These are phyloP conservation scores for Toxostoma redivivum DNA, from an alignment of 2,113 vertebrate species.

Conservation along the genomic window DNA sequence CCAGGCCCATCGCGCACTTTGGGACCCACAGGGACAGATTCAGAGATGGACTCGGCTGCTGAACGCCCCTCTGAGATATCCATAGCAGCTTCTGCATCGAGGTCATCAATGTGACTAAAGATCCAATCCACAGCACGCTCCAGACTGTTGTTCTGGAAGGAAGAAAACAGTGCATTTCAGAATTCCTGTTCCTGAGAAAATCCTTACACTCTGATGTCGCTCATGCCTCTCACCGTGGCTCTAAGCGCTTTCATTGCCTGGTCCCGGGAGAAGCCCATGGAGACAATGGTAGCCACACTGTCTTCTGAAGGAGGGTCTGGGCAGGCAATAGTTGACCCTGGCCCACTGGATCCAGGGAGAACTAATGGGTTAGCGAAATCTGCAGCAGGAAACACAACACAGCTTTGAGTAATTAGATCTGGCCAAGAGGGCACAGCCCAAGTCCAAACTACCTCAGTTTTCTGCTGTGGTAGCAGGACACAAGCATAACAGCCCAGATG, in stretches of 20 bases:
- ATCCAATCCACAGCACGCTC: conserved; percentile 98
- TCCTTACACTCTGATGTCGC: not conserved
- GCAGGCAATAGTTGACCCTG: conserved; percentile 80
- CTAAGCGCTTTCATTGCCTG: conserved; percentile 93
- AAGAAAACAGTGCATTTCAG: not conserved
- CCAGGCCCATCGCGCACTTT: conserved; percentile 92
- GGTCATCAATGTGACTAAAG: conserved; percentile 95
- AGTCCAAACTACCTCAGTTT: not conserved
- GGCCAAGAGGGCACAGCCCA: not conserved
- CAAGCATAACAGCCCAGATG: not conserved
- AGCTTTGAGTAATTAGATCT: not conserved
- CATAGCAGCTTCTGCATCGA: conserved; percentile 92
- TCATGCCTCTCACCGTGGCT: conserved; percentile 81
- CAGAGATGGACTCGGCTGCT: conserved; percentile 88
- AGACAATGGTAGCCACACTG: conserved; percentile 93
- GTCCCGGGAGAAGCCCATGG: conserved; percentile 98
- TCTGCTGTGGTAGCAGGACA: not conserved
- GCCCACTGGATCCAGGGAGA: conserved; percentile 88
- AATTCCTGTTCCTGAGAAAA: not conserved
- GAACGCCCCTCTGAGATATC: conserved; percentile 96
- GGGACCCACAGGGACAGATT: conserved; percentile 89
- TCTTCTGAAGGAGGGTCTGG: conserved; percentile 88
- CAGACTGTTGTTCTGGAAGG: conserved; percentile 86
- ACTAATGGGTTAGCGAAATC: conserved; percentile 94
- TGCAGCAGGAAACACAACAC: conserved; percentile 55